Evolutionary conservation across 1,140 invertebrate genomes (phyloP).

Genomic region (Battus philenor): DNA sequence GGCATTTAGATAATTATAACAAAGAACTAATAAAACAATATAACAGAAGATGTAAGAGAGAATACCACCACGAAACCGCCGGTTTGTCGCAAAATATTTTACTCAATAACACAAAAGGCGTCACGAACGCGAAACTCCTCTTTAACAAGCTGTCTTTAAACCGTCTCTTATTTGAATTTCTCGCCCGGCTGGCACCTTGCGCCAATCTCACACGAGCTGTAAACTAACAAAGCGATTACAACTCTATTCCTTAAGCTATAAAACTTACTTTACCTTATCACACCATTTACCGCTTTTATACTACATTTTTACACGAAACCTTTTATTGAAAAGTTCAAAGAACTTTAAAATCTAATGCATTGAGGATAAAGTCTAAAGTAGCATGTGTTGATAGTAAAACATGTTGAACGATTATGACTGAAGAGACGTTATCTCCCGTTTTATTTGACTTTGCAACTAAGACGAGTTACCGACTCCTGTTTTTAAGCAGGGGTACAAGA

Average conservation of each 20-base stretch:
- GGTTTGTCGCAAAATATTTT: no score
- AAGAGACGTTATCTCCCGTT: conserved; percentile 4
- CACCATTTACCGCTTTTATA: neutral
- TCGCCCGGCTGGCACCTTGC: conserved; percentile 25
- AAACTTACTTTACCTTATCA: neutral
- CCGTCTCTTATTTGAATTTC: conserved; percentile 45
- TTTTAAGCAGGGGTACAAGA: no score
- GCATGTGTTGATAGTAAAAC: neutral
- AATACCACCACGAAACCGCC: no score
- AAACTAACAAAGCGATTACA: conserved; percentile 2
- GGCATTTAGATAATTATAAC: no score
- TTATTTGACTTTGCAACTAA: conserved; percentile 7
- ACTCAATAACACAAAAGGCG: no score
- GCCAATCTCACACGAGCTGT: conserved; percentile 10
- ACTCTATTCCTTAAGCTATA: conserved; percentile 1
- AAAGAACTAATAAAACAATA: no score
- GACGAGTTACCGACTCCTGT: conserved; percentile 1
- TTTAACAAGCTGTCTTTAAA: conserved; percentile 36
- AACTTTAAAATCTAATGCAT: neutral
- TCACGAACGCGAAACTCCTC: conserved; percentile 19
- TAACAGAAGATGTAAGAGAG: no score
- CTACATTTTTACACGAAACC: neutral
- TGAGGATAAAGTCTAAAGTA: conserved; percentile 3
- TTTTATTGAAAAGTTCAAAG: neutral
- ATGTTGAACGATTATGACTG: conserved; percentile 1